Evolutionary conservation across 2,113 vertebrate species (phyloP).

Genomic region (Rana temporaria): DNA sequence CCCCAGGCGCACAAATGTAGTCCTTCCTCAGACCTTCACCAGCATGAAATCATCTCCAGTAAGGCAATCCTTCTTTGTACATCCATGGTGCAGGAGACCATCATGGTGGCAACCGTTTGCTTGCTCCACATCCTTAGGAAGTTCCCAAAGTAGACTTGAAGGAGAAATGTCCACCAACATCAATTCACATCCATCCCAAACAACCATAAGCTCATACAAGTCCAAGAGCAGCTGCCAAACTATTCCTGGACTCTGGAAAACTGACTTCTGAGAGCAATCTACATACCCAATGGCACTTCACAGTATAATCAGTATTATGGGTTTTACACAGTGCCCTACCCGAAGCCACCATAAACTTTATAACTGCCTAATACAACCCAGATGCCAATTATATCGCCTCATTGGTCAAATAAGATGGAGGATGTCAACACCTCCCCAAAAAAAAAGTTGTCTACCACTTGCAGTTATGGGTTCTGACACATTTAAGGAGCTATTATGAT

Average conservation of each 20-base stretch:
- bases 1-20: slow-evolving; percentile 29
- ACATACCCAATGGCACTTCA: background rate
- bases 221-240: background rate
- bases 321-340: background rate
- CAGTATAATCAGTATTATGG: background rate
- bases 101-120: background rate
- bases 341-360: background rate
- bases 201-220: background rate
- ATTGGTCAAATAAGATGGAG: background rate
- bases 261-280: background rate
- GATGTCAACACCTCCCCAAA: background rate
- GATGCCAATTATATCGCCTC: background rate
- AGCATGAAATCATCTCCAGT: slow-evolving; percentile 34
- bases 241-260: background rate
- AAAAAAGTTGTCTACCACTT: background rate
- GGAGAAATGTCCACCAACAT: slow-evolving; percentile 9
- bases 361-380: background rate
- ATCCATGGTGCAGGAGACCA: slow-evolving; percentile 15
- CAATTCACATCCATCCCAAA: background rate
- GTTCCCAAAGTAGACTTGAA: background rate
- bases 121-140: background rate
- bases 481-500: background rate
- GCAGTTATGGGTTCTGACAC: background rate
- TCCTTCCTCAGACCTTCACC: slow-evolving; percentile 44
- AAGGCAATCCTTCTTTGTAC: slow-evolving; percentile 18